phyloP scores from a whole-genome alignment of 2,888 invertebrate species.

The Antheraea yamamai region DNA sequence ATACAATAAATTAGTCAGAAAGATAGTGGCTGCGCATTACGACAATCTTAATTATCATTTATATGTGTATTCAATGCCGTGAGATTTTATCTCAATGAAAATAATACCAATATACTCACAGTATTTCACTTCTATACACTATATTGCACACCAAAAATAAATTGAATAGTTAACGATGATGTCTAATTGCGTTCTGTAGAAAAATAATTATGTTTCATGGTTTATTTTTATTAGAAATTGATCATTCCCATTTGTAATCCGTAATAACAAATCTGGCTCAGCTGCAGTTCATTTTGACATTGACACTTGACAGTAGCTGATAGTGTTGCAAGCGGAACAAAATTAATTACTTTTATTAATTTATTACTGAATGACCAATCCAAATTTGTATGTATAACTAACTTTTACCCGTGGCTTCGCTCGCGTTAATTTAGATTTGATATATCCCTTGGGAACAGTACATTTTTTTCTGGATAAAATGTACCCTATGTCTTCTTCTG shows the following conservation, averaged over 20 bases:
- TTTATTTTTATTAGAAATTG: slow-evolving; percentile 17
- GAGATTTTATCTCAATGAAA: slow-evolving; percentile 14
- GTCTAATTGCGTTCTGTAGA: neutral
- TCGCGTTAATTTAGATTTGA: too few relatives aligned
- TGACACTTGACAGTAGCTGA: neutral
- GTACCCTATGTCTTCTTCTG: too few relatives aligned
- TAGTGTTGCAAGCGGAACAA: slow-evolving; percentile 19
- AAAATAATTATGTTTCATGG: neutral
- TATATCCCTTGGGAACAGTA: too few relatives aligned
- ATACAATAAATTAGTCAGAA: slow-evolving; percentile 23
- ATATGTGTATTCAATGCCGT: slow-evolving; percentile 20
- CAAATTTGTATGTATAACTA: neutral
- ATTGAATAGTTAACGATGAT: neutral
- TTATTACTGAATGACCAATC: neutral
- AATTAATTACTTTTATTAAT: neutral
- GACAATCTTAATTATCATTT: slow-evolving; percentile 23
- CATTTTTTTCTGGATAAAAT: too few relatives aligned
- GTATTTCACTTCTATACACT: slow-evolving; percentile 3
- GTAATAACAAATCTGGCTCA: slow-evolving; percentile 11
- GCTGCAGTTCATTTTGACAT: slow-evolving; percentile 2
- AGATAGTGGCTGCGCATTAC: slow-evolving; percentile 25
- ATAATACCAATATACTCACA: slow-evolving; percentile 1
- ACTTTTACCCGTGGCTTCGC: too few relatives aligned
- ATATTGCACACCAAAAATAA: slow-evolving; percentile 12
- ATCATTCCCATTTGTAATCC: neutral